Evolutionary conservation across 2,888 invertebrate species (phyloP), one percentile per base, ranked within the genome.

Genomic region (Arrhopalites spinosus): DNA sequence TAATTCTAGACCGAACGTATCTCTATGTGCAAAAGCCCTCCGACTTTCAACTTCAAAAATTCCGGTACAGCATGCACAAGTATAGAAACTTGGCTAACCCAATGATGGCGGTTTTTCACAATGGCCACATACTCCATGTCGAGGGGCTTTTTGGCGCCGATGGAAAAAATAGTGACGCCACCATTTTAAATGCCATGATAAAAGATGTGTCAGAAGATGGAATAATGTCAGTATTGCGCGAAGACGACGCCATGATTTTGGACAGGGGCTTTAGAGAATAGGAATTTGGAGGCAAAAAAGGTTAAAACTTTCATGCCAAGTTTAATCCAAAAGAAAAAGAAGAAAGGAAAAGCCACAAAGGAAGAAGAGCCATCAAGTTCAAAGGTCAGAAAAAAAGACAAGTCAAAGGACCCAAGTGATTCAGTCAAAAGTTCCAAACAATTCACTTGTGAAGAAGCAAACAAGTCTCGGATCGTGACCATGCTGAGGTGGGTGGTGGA

Each of bases 401-500:
- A n/a, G 36, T 36, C 3, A 36, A 36, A 11, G 36, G 36, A 36
- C 36, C 3, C 36, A 36, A 36, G 36, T 36, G 36, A 7, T 3
- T 36, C 36, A 36, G 5, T 36, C 11, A 36, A 36, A 36, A 11
- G 5, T 36, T 7, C 5, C 11, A 36, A 36, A 11, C 63, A 63
- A 30, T 63, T 63, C n/a, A 17, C 27, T 1, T 5, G 3, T 17
- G 7, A 25, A 1, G 27, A 63, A 29, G 63, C 29, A 15, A 63
- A 63, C 29, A 2, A 30, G 29, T 25, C 29, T 29, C 11, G 63
- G 30, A 17, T 63, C 15, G 63, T 63, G 1, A 63, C 74, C 5
- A 15, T 78, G 63, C n/a, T 25, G 5, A 43, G 78, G 17, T 76
- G 78, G 78, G 50, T 72, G 1, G 69, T 78, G 0, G 78, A 78